Evolutionary conservation across 2,113 vertebrate species (phyloP).

Genomic region (Cariama cristata): DNA sequence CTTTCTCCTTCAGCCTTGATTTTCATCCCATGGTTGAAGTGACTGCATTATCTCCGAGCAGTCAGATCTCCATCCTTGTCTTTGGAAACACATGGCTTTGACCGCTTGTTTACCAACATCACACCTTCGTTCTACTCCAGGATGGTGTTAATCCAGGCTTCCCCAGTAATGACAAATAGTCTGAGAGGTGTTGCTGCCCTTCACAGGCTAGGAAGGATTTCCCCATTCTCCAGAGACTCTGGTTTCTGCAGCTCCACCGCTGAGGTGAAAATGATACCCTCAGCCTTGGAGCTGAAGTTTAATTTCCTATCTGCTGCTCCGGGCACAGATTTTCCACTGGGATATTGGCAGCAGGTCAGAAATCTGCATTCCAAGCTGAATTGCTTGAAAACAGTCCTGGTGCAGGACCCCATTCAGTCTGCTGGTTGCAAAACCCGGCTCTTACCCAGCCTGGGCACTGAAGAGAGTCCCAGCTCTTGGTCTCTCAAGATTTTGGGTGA

Average conservation of each 20-base stretch:
- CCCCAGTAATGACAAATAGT: not conserved
- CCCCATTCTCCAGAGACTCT: not conserved
- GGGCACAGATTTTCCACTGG: conserved; percentile 63
- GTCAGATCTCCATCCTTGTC: not conserved
- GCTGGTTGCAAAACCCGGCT: conserved; percentile 26
- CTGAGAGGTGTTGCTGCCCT: not conserved
- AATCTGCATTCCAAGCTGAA: conserved; percentile 55
- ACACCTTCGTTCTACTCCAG: not conserved
- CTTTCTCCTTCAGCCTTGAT: not conserved
- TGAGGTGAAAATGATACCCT: conserved; percentile 55
- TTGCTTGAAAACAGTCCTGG: conserved; percentile 41
- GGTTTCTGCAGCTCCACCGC: not conserved
- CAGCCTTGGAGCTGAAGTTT: conserved; percentile 20
- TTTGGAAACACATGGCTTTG: not conserved
- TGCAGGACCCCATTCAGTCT: conserved; percentile 10
- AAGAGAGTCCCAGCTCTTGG: conserved; percentile 4
- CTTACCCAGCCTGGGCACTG: not conserved
- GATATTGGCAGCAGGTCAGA: conserved; percentile 58
- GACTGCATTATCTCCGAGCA: not conserved
- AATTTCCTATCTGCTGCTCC: conserved; percentile 56
- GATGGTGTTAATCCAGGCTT: not conserved
- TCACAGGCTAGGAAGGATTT: not conserved
- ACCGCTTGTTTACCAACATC: not conserved
- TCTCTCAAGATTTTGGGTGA: not conserved
- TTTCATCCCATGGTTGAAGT: not conserved